Evolutionary conservation across 2,888 invertebrate genomes (phyloP).

Genomic region (Drosophila subsilvestris): DNA sequence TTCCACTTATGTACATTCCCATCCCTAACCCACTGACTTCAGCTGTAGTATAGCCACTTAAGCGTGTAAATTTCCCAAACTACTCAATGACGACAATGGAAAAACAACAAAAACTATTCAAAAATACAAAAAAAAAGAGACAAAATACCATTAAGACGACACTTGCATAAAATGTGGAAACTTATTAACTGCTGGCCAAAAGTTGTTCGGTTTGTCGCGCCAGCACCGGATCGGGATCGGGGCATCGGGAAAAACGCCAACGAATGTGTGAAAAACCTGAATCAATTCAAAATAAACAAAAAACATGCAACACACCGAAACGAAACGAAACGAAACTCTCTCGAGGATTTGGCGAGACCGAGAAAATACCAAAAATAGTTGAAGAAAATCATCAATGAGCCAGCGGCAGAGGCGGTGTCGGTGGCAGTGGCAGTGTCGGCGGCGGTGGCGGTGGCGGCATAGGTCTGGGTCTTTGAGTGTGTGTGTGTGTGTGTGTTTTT

Average conservation of each 20-base stretch:
- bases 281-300: conserved; percentile 46
- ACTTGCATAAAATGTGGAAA: conserved; percentile 81
- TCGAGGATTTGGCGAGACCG: conserved; percentile 71
- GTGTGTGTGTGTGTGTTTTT: conserved; percentile 49
- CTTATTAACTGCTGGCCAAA: conserved; percentile 72
- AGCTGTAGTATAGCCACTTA: conserved; percentile 51
- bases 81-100: conserved; percentile 40
- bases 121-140: conserved; percentile 48
- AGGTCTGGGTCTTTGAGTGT: conserved; percentile 19
- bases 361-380: conserved; percentile 63
- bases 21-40: conserved; percentile 25
- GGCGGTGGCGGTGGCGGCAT: conserved; percentile 26
- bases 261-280: conserved; percentile 73
- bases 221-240: conserved; percentile 21
- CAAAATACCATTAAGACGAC: conserved; percentile 60
- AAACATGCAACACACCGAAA: background rate
- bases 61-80: conserved; percentile 69
- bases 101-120: conserved; percentile 52
- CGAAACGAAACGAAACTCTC: conserved; percentile 36
- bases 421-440: conserved; percentile 12
- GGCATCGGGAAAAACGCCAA: conserved; percentile 59
- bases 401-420: background rate
- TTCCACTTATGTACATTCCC: conserved; percentile 20
- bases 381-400: conserved; percentile 54
- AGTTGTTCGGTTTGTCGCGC: conserved; percentile 6